Conservation (phyloP, 2,797 vertebrate species). For the Coreius guichenoti region DNA sequence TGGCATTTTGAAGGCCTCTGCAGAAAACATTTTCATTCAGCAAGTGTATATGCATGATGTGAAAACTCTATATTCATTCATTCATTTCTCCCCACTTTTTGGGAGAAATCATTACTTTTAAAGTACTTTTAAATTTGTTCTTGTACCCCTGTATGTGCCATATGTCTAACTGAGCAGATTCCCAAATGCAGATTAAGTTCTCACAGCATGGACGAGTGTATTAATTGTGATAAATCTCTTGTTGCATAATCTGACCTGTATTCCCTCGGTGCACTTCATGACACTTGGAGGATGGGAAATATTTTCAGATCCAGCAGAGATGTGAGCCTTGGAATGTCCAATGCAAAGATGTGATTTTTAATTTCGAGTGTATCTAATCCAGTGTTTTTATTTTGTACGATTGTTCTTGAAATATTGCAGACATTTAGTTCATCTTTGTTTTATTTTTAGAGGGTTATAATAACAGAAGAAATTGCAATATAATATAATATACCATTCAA, state of each 20-base stretch:
- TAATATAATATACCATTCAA: neutral
- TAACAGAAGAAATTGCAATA: neutral
- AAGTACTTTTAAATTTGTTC: neutral
- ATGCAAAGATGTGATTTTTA: constrained; percentile 17
- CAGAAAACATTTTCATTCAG: constrained; percentile 2
- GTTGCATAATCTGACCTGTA: constrained; percentile 39
- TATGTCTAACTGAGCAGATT: constrained; percentile 24
- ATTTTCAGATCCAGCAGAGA: constrained; percentile 42
- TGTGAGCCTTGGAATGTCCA: constrained; percentile 40
- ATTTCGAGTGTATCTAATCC: neutral
- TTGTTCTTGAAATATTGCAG: neutral
- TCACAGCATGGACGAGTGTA: constrained; percentile 36
- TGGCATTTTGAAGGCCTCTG: constrained; percentile 12
- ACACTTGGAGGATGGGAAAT: constrained; percentile 40
- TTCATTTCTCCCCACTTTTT: neutral
- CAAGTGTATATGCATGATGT: neutral
- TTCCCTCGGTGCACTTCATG: constrained; percentile 30
- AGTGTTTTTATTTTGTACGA: constrained; percentile 7
- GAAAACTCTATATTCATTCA: neutral
- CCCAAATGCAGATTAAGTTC: constrained; percentile 32
- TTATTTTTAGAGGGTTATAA: neutral
- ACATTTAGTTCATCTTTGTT: neutral
- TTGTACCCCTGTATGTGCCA: neutral
- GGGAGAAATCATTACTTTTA: neutral
- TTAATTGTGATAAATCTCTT: constrained; percentile 44